phyloP scores from a whole-genome alignment of 2,797 vertebrate species.

The Neosalanx taihuensis region DNA sequence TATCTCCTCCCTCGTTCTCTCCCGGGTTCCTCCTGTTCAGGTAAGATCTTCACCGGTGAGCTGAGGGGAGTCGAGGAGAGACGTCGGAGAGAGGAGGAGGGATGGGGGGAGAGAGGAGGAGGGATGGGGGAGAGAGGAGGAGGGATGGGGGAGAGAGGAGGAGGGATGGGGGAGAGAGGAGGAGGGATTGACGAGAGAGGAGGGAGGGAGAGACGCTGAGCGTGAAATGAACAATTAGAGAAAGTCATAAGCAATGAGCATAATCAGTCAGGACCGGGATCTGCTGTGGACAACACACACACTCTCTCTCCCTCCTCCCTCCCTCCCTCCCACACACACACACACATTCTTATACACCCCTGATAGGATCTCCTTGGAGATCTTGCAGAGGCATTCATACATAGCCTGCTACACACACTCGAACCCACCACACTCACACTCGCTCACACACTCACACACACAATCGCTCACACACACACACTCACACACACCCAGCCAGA shows the following conservation, averaged over 20 bases:
- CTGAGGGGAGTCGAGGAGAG: background rate
- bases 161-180: background rate
- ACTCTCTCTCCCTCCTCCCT: background rate
- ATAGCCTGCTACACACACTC: conserved; percentile 42
- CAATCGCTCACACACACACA: conserved; percentile 22
- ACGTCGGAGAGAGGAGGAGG: background rate
- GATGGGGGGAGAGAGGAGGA: background rate
- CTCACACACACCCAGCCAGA: conserved; percentile 27
- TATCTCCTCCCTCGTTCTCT: conserved; percentile 24
- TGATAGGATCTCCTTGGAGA: background rate
- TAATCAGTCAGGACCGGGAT: conserved; percentile 34
- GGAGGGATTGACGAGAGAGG: no score
- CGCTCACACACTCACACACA: conserved; percentile 33
- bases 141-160: background rate
- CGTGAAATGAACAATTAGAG: conserved; percentile 52
- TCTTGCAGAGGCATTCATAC: conserved; percentile 33
- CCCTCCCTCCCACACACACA: conserved; percentile 1
- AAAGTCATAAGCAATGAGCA: conserved; percentile 41
- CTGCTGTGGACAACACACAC: background rate
- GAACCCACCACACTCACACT: conserved; percentile 45
- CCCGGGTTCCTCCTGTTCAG: conserved; percentile 19
- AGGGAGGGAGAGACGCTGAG: conserved; percentile 35
- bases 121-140: background rate
- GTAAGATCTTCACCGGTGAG: background rate
- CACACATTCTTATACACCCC: conserved; percentile 23